Evolutionary conservation across 2,797 vertebrate genomes (phyloP).

Genomic region (Tapera naevia): DNA sequence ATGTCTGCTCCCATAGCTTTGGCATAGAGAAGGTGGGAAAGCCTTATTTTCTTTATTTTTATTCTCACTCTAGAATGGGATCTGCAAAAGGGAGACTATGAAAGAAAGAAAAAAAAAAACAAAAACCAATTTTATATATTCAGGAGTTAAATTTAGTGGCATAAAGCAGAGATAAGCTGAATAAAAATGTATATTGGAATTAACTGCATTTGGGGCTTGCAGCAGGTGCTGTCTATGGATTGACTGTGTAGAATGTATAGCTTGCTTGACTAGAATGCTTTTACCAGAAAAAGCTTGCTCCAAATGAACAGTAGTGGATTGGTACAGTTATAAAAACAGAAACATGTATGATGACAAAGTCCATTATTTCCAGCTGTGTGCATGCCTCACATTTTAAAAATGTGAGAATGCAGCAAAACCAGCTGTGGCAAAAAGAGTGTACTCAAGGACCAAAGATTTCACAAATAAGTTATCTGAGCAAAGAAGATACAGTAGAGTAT

Average conservation of each 20-base stretch:
- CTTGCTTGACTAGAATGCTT: slow-evolving; percentile 69
- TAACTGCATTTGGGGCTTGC: slow-evolving; percentile 69
- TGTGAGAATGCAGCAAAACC: slow-evolving; percentile 73
- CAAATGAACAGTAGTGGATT: slow-evolving; percentile 68
- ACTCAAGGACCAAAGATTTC: slow-evolving; percentile 98
- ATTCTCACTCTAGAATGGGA: slow-evolving; percentile 55
- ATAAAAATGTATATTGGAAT: slow-evolving; percentile 65
- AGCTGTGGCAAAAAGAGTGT: slow-evolving; percentile 78
- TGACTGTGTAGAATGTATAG: slow-evolving; percentile 69
- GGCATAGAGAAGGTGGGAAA: slow-evolving; percentile 70
- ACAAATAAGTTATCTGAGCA: slow-evolving; percentile 82
- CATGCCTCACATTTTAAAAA: slow-evolving; percentile 74
- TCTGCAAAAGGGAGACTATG: slow-evolving; percentile 68
- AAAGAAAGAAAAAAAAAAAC: slow-evolving; percentile 39
- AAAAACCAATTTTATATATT: slow-evolving; percentile 48
- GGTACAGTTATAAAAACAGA: slow-evolving; percentile 66
- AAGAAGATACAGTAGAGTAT: slow-evolving; percentile 64
- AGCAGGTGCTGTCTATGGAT: slow-evolving; percentile 66
- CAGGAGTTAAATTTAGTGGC: slow-evolving; percentile 69
- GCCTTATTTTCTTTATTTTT: slow-evolving; percentile 62
- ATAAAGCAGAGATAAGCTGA: slow-evolving; percentile 58
- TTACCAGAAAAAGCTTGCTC: slow-evolving; percentile 72
- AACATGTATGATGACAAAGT: slow-evolving; percentile 62
- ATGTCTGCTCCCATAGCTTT: slow-evolving; percentile 79
- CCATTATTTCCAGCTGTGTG: slow-evolving; percentile 77